Conservation (phyloP, 2,888 invertebrate species). For the Parnassius apollo region DNA sequence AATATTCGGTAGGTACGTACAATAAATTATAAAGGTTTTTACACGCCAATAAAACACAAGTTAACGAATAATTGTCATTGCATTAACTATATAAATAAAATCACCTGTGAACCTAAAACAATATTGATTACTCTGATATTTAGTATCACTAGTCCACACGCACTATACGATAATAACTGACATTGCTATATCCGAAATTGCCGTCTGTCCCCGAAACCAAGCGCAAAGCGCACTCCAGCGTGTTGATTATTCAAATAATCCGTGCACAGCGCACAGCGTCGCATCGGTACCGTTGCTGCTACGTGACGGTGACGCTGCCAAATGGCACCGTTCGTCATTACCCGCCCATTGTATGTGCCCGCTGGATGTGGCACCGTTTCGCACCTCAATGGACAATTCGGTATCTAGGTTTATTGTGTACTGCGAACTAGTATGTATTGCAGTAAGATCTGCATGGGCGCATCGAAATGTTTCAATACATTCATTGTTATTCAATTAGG, state of each 20-base stretch:
- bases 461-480: not conserved
- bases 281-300: conserved; percentile 61
- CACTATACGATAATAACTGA: not conserved
- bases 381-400: conserved; percentile 34
- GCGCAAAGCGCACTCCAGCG: conserved; percentile 40
- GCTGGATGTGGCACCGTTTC: conserved; percentile 70
- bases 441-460: too few species aligned
- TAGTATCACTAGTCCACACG: not conserved
- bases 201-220: not conserved
- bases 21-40: too few species aligned
- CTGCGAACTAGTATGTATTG: not conserved
- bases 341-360: too few species aligned
- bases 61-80: too few species aligned
- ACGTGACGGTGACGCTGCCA: conserved; percentile 70
- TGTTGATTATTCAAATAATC: conserved; percentile 66
- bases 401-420: conserved; percentile 37
- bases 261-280: conserved; percentile 50
- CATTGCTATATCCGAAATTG: not conserved
- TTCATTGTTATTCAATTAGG: too few species aligned
- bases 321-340: conserved; percentile 52
- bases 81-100: too few species aligned
- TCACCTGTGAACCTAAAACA: too few species aligned
- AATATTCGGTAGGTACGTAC: too few species aligned
- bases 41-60: too few species aligned
- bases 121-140: too few species aligned